Conservation (phyloP, 2,888 invertebrate species). For the Sympetrum striolatum region DNA sequence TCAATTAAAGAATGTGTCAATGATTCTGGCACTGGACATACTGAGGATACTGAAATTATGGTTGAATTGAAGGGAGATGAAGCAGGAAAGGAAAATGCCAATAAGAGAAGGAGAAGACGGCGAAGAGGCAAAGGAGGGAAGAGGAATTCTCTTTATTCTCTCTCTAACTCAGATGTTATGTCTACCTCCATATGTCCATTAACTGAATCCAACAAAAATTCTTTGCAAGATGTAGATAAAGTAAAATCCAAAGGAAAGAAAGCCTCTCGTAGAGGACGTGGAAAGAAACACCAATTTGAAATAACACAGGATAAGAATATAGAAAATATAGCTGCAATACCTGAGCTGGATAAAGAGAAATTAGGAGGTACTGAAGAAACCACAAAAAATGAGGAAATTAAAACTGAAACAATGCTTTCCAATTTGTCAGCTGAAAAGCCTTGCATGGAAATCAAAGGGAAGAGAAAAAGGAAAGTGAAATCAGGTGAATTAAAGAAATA, state of each 20-base stretch:
- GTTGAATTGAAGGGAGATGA: neutral
- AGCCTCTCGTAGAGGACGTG: neutral
- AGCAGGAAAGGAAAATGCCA: neutral
- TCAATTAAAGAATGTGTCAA: neutral
- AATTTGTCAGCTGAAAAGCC: neutral
- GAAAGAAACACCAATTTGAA: neutral
- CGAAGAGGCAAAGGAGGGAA: neutral
- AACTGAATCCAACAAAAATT: neutral
- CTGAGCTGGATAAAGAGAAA: neutral
- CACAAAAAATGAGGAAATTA: neutral
- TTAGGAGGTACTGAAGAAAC: neutral
- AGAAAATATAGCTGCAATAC: neutral
- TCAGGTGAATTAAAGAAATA: neutral
- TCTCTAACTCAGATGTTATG: neutral
- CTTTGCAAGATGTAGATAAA: neutral
- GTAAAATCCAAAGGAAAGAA: neutral
- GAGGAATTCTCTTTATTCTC: neutral
- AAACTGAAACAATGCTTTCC: neutral
- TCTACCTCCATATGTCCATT: neutral
- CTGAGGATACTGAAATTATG: neutral
- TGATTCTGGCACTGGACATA: neutral
- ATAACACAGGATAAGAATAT: too few relatives aligned
- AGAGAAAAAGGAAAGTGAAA: neutral
- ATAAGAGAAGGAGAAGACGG: neutral
- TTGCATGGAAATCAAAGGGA: neutral